Base-by-base conservation (phyloP, 2,888 invertebrate species). In the Trachelus troglodyta region DNA sequence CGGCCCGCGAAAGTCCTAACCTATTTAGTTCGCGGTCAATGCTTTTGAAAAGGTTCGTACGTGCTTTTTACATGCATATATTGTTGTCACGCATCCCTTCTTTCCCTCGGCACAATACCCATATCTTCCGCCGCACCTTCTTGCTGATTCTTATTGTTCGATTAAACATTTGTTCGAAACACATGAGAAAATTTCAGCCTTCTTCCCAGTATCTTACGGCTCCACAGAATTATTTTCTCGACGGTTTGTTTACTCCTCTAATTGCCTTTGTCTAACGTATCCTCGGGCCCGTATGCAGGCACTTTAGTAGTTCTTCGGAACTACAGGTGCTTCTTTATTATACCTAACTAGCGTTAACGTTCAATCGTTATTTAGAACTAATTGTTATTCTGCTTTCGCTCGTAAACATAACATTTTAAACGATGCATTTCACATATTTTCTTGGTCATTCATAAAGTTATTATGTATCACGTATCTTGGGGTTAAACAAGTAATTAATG, bases 1-100 rank as follows among this genome's bases (percentile, higher is more conserved):
- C 84, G 84, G 83, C 82, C 77, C 76, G 77, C 74, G 33, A 69
- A 69, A 77, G 76, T 81, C 80, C 79, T 84, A 84, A 84, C 84
- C 84, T 84, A 79, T 76, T 81, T 83, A 75, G 35, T 35, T 9
- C 73, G 15, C 23, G 76, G 75, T 73, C 78, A 75, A 78, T 78
- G 78, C 75, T 78, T 78, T 78, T 78, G 75, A 73, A 71, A 75
- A 75, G 75, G 78, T 78, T 78, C 71, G 75, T 78, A 76, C 75
- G 31, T 75, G 68, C 68, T 75, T 75, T 75, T 75, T 68, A 37
- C 69, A 71, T 76, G 40, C 15, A 40, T 76, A 37, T 78, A 35
- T 78, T 78, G 73, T 76, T 78, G 78, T 78, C 68, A 71, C 78
- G 69, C 74, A 56, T 56, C 56, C 73, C 71, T 69, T 37, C 34